Conservation (phyloP, 1,140 invertebrate species). For the Ooceraea biroi region DNA sequence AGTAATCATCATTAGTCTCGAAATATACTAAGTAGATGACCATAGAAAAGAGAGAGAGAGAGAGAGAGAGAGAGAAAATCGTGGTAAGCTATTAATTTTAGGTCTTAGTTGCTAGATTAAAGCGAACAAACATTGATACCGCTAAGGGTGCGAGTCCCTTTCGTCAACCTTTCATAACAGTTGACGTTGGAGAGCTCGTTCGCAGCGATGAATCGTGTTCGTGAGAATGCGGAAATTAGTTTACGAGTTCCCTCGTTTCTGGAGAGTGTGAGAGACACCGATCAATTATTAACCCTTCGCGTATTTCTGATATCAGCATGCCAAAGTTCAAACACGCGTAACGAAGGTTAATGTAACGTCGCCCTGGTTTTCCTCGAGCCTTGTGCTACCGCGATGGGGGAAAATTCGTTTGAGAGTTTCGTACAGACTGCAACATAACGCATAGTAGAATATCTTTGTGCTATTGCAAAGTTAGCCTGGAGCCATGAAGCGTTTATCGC, state of each 20-base stretch:
- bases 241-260: slow-evolving; percentile 73
- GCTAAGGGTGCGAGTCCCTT: slow-evolving; percentile 4
- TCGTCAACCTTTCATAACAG: slow-evolving; percentile 11
- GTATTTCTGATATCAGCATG: background rate
- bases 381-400: background rate
- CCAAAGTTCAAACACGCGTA: slow-evolving; percentile 76
- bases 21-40: background rate
- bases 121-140: slow-evolving; percentile 18
- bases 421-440: background rate
- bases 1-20: slow-evolving; percentile 7
- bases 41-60: background rate
- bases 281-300: slow-evolving; percentile 27
- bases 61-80: background rate
- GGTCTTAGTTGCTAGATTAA: slow-evolving; percentile 33
- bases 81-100: slow-evolving; percentile 29
- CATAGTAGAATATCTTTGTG: background rate
- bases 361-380: slow-evolving; percentile 26
- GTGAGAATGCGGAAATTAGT: slow-evolving; percentile 77
- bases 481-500: slow-evolving; percentile 20
- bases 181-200: slow-evolving; percentile 18
- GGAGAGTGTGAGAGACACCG: slow-evolving; percentile 1
- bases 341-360: slow-evolving; percentile 76
- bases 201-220: slow-evolving; percentile 18
- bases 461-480: background rate
- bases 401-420: slow-evolving; percentile 43